phyloP scores from a whole-genome alignment of 2,797 vertebrate species.

The Coilia nasus region DNA sequence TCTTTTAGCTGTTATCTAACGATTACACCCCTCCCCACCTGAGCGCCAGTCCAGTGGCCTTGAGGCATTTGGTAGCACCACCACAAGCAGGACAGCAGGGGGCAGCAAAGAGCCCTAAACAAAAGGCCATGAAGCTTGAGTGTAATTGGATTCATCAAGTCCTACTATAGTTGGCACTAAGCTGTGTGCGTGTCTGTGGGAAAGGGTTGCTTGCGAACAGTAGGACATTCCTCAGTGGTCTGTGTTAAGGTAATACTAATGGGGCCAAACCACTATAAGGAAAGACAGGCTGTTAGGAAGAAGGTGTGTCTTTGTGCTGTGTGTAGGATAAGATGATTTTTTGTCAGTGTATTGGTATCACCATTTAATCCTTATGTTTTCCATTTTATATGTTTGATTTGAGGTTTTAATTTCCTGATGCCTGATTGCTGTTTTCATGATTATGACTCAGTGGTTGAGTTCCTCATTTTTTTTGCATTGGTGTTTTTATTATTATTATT shows the following conservation, averaged over 20 bases:
- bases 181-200: neutral
- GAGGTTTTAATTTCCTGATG: neutral
- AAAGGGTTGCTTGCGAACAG: neutral
- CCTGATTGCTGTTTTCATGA: neutral
- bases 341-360: neutral
- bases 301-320: neutral
- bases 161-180: neutral
- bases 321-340: neutral
- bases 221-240: neutral
- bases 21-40: neutral
- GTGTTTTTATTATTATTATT: neutral
- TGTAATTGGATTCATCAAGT: neutral
- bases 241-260: neutral
- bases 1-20: neutral
- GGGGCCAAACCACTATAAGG: neutral
- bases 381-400: neutral
- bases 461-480: too few relatives aligned
- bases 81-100: neutral
- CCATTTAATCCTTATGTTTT: neutral
- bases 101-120: neutral
- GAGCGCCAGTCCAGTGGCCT: neutral
- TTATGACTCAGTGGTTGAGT: neutral
- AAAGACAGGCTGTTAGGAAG: neutral
- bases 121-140: neutral
- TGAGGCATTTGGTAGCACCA: neutral